Evolutionary conservation across 2,797 vertebrate species (phyloP).

Genomic region (Pangasius mekongensis): DNA sequence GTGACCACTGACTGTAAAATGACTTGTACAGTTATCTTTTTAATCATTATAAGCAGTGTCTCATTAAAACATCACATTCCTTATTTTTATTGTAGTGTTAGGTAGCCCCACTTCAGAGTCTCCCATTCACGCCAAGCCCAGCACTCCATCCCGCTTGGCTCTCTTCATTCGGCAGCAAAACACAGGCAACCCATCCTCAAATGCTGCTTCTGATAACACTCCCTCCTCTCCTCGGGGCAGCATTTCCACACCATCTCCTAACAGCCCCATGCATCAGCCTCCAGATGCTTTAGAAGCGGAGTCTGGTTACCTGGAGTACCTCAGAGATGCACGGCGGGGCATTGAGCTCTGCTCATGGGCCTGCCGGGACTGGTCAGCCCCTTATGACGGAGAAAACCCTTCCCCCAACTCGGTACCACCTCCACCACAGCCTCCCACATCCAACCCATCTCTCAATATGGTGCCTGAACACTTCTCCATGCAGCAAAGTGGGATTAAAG

Average conservation of each 20-base stretch:
- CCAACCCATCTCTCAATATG: slow-evolving; percentile 67
- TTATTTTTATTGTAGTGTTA: slow-evolving; percentile 67
- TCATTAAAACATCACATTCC: neutral
- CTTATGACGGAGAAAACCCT: slow-evolving; percentile 90
- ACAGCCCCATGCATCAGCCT: slow-evolving; percentile 80
- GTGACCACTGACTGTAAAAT: neutral
- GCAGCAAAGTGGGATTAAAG: slow-evolving; percentile 40
- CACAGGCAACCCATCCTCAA: slow-evolving; percentile 56
- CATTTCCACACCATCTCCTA: slow-evolving; percentile 63
- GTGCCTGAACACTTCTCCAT: slow-evolving; percentile 76
- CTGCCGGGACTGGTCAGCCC: slow-evolving; percentile 91
- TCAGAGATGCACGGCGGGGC: slow-evolving; percentile 83
- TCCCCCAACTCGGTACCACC: slow-evolving; percentile 71
- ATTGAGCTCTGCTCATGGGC: slow-evolving; percentile 88
- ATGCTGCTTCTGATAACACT: slow-evolving; percentile 60
- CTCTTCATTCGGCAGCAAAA: slow-evolving; percentile 89
- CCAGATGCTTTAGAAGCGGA: slow-evolving; percentile 74
- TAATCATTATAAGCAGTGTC: neutral
- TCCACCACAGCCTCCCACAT: slow-evolving; percentile 65
- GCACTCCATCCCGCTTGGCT: slow-evolving; percentile 90
- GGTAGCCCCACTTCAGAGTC: slow-evolving; percentile 84
- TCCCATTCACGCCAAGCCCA: slow-evolving; percentile 79
- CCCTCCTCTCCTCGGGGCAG: slow-evolving; percentile 64
- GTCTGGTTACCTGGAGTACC: slow-evolving; percentile 91
- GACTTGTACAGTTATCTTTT: neutral